Conservation (phyloP, 2,113 vertebrate genomes). For the Promerops cafer region DNA sequence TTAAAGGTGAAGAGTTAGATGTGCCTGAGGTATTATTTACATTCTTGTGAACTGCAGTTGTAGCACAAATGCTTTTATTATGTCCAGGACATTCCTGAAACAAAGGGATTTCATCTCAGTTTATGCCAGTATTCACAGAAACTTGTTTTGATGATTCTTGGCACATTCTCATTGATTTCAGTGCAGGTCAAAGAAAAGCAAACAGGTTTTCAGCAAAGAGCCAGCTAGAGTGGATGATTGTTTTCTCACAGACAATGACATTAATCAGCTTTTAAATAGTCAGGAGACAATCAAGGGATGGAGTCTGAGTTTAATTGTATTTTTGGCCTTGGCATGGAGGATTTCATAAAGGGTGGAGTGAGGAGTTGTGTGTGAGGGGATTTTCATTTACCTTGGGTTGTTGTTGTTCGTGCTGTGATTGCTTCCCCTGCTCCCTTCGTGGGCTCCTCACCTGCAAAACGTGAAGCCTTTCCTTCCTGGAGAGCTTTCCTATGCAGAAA, state of each 20-base stretch:
- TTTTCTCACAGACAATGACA: background rate
- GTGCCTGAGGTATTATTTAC: background rate
- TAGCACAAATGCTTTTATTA: background rate
- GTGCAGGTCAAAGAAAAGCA: background rate
- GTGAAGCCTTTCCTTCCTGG: background rate
- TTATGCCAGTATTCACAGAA: background rate
- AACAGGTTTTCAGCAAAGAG: background rate
- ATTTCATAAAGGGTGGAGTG: background rate
- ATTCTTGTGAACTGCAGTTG: background rate
- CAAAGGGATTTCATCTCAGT: background rate
- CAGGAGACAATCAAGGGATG: background rate
- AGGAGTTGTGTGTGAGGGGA: background rate
- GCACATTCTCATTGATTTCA: background rate
- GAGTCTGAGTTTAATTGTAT: background rate
- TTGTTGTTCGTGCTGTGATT: background rate
- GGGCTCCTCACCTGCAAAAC: background rate
- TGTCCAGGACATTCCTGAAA: background rate
- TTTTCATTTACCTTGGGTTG: background rate
- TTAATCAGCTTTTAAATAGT: conserved; percentile 19
- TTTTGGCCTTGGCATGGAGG: background rate
- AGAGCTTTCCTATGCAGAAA: background rate
- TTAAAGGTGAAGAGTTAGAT: background rate
- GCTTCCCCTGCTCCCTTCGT: background rate
- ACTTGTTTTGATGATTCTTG: background rate
- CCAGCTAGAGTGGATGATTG: background rate